Percentiles rank a stretch among this genome's conserved stretches.
Conservation (phyloP, 2,888 invertebrate species). For the Poecilus cupreus region DNA sequence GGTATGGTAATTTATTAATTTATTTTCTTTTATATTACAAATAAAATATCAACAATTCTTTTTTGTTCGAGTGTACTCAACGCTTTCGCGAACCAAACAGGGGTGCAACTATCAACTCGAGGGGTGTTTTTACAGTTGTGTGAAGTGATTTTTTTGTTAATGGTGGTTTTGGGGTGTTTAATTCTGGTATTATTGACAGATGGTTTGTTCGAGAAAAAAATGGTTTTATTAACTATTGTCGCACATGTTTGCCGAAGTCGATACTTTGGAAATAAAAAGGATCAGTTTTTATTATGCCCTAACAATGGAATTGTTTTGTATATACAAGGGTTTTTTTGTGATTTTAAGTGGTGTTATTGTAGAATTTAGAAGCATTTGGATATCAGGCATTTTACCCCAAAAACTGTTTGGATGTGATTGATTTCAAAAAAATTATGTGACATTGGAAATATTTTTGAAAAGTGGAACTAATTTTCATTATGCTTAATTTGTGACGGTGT, state of each 20-base stretch:
- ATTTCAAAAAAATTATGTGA: background rate
- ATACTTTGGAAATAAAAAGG: background rate
- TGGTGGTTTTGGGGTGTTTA: slow-evolving; percentile 68
- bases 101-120: background rate
- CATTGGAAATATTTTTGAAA: background rate
- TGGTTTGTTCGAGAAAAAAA: slow-evolving; percentile 54
- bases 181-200: slow-evolving; percentile 65
- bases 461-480: background rate
- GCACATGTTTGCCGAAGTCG: background rate
- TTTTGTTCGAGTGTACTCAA: background rate
- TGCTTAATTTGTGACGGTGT: too few species aligned
- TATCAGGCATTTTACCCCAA: background rate
- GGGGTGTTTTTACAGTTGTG: slow-evolving; percentile 40
- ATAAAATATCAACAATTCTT: background rate
- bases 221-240: slow-evolving; percentile 24
- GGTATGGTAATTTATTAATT: background rate
- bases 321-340: background rate
- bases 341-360: slow-evolving; percentile 14
- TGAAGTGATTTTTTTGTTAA: slow-evolving; percentile 67
- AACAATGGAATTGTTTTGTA: background rate
- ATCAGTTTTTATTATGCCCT: background rate
- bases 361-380: background rate
- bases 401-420: background rate
- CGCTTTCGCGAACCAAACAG: background rate
- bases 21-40: too few species aligned